Evolutionary conservation across 2,113 vertebrate genomes (phyloP), one percentile per base, ranked within the genome.

Genomic region (Sturnus vulgaris): DNA sequence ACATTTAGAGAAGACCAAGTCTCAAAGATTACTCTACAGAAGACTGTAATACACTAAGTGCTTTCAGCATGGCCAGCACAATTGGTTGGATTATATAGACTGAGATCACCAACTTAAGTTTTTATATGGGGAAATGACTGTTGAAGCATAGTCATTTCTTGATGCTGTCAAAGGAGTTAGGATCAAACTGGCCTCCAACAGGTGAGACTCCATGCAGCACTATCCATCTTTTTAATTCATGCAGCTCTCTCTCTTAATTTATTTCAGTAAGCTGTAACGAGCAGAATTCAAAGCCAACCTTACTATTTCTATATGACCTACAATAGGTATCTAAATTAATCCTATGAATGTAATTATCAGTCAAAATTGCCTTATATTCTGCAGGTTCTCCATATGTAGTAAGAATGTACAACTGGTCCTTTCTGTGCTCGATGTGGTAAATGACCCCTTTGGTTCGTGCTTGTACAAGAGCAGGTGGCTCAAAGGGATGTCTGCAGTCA

Each of bases 401-500:
- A 63, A 99, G 98, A 91, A 99, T 98, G 96, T 99, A 99, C 16
- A 99, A 91, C 46, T 96, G 88, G 1, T 97, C 95, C 57, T 98
- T 97, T 90, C 98, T 98, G 95, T 99, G 99, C 86, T 99, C 99
- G 18, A 99, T 80, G 3, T 99, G 98, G 96, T 99, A 99, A 78
- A 99, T 94, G 15, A 99, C 93, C 5, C 98, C 98, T 20, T 95
- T 88, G 59, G 98, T 98, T 50, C 99, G 97, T 66, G 98, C 96
- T 93, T 99, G 98, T 60, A 99, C 98, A 75, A 99, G 97, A n/a
- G 93, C 27, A 27, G 99, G 99, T 35, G 96, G 88, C 61, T 97
- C 97, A 83, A 95, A 96, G 70, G 98, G 98, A 49, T 95, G 70
- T 49, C 88, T 94, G 77, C 96, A 97, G 50, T 99, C 98, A 82